Conservation (phyloP, 2,888 invertebrate genomes). For the Oconnorella tubifera region DNA sequence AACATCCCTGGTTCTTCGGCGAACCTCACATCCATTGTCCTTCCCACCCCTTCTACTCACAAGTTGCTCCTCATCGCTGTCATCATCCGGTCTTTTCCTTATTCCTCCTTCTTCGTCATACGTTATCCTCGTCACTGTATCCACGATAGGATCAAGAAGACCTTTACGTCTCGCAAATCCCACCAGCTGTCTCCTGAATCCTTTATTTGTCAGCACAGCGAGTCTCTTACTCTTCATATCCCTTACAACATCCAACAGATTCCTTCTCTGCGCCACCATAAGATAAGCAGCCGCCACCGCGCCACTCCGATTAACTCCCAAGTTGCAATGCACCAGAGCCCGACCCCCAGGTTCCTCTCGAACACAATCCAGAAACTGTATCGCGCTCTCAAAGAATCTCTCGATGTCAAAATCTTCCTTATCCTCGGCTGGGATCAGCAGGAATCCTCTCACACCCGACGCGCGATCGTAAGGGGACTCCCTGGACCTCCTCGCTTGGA, state of each 20-base stretch:
- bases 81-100: too few relatives aligned
- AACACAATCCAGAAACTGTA: constrained; percentile 32
- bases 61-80: too few relatives aligned
- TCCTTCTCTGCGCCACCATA: constrained; percentile 22
- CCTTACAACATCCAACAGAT: constrained; percentile 30
- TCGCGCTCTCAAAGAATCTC: constrained; percentile 30
- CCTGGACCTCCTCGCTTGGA: constrained; percentile 24
- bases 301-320: constrained; percentile 37
- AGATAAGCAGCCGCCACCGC: constrained; percentile 35
- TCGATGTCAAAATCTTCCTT: constrained; percentile 34
- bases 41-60: too few relatives aligned
- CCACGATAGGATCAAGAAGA: constrained; percentile 28
- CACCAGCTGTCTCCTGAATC: constrained; percentile 35
- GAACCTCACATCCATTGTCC: too few relatives aligned
- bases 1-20: too few relatives aligned
- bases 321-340: constrained; percentile 37
- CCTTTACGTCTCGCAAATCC: constrained; percentile 30
- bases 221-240: constrained; percentile 29
- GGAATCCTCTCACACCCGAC: constrained; percentile 27
- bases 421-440: constrained; percentile 36
- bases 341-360: constrained; percentile 22
- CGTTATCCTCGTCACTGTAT: constrained; percentile 11
- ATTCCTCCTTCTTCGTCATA: constrained; percentile 2
- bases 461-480: constrained; percentile 30
- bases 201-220: constrained; percentile 31